Percentiles rank a stretch among this genome's conserved stretches.
Evolutionary conservation across 1,140 invertebrate species (phyloP).

Genomic region (Bombus vancouverensis): DNA sequence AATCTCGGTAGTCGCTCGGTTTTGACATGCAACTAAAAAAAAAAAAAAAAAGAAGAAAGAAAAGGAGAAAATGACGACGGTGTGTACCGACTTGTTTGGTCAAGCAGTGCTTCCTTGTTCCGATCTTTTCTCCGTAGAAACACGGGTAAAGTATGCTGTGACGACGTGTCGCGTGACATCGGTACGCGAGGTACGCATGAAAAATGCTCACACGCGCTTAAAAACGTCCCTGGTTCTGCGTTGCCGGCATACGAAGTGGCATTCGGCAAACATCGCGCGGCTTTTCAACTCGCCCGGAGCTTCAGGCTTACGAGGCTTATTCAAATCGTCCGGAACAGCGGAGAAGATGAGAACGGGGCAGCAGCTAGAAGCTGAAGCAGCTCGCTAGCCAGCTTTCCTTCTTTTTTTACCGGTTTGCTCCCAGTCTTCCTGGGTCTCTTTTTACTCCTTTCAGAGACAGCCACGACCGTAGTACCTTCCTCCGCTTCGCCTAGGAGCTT

Average conservation of each 20-base stretch:
- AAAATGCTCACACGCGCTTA: conserved; percentile 66
- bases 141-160: background rate
- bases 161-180: background rate
- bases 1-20: background rate
- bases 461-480: background rate
- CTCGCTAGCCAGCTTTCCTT: conserved; percentile 10
- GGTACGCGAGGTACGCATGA: conserved; percentile 32
- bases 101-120: background rate
- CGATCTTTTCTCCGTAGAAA: background rate
- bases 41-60: too few species aligned
- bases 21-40: background rate
- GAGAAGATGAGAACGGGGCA: background rate
- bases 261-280: conserved; percentile 72
- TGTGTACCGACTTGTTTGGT: background rate
- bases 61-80: too few species aligned
- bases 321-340: conserved; percentile 65
- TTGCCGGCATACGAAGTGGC: conserved; percentile 71
- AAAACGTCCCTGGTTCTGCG: conserved; percentile 55
- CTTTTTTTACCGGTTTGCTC: conserved; percentile 20
- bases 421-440: conserved; percentile 29
- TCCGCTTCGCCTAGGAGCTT: background rate
- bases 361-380: conserved; percentile 11
- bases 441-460: conserved; percentile 42
- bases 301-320: conserved; percentile 69
- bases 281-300: conserved; percentile 69